Evolutionary conservation across 2,113 vertebrate species (phyloP), one percentile per base, ranked within the genome.

Genomic region (Zapus hudsonius): DNA sequence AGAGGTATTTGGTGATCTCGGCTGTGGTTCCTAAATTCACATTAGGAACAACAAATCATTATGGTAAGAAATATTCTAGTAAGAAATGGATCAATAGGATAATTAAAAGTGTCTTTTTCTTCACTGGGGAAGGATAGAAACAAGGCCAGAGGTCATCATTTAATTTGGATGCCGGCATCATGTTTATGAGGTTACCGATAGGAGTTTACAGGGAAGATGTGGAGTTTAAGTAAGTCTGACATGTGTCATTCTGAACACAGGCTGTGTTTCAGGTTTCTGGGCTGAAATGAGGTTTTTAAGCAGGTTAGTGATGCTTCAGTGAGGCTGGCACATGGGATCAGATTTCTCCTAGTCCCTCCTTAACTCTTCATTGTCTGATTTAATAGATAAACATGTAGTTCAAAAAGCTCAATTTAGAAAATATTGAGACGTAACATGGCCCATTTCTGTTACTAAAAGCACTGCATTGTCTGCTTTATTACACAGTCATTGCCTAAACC

Each of bases 21-120:
- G 2, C 70, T 70, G n/a, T 29, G 3, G 11, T 93, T 75, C n/a
- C 22, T 82, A 12, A 76, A 82, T 55, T 81, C 66, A 76, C 55
- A 63, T 76, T 29, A 88, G 75, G 64, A 66, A 75, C 89, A 92
- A 13, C n/a, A 91, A 92, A 92, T 76, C 36, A 36, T 61, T 92
- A 57, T 89, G 42, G 78, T 80, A 74, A 52, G n/a, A n/a, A 85
- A 73, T 89, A 72, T 84, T 93, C 59, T 57, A 38, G 17, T 59
- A 44, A 72, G 0, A 36, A 72, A 79, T 52, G 12, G 36, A 87
- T 87, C 73, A 84, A 66, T 84, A 61, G 74, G 33, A 79, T 83
- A 69, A 93, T 95, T 88, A 74, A 85, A 95, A 92, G 70, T 75
- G 33, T 8, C 1, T 84, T 59, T 52, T 90, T 8, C 31, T 91